phyloP scores from a whole-genome alignment of 2,797 vertebrate species.

The Crenuchus spilurus region DNA sequence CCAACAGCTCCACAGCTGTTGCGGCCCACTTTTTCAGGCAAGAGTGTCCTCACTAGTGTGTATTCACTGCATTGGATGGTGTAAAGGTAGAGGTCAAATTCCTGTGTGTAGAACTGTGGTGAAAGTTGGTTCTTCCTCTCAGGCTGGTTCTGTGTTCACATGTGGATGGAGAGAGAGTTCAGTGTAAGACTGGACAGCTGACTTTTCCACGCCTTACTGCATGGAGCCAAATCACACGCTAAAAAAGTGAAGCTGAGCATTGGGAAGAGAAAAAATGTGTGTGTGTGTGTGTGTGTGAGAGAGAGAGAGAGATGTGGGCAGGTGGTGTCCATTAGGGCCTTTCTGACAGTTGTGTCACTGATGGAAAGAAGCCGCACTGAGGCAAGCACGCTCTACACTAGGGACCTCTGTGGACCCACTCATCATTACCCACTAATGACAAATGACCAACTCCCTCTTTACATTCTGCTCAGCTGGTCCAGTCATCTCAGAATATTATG shows the following conservation, averaged over 20 bases:
- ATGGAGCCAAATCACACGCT: constrained; percentile 43
- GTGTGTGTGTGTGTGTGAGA: constrained; percentile 2
- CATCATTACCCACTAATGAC: background rate
- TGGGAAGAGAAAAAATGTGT: constrained; percentile 16
- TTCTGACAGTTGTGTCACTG: constrained; percentile 31
- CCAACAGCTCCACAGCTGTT: no score
- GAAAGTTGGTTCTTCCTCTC: no score
- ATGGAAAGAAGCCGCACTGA: no score
- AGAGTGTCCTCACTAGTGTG: no score
- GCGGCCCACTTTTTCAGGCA: no score
- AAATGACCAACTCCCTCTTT: background rate
- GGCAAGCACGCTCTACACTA: constrained; percentile 1
- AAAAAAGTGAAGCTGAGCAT: constrained; percentile 41
- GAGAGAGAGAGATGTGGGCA: constrained; percentile 13
- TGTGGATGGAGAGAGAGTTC: constrained; percentile 44
- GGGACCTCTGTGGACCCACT: constrained; percentile 19
- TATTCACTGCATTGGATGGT: no score
- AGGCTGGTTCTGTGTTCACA: no score
- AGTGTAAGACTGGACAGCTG: constrained; percentile 50
- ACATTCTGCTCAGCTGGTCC: no score
- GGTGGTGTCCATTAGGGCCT: constrained; percentile 44
- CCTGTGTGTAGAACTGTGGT: no score
- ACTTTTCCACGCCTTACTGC: constrained; percentile 38
- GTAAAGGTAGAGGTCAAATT: no score
- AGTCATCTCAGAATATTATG: no score